Conservation (phyloP, 2,797 vertebrate genomes). For the Orestias chungarensis region DNA sequence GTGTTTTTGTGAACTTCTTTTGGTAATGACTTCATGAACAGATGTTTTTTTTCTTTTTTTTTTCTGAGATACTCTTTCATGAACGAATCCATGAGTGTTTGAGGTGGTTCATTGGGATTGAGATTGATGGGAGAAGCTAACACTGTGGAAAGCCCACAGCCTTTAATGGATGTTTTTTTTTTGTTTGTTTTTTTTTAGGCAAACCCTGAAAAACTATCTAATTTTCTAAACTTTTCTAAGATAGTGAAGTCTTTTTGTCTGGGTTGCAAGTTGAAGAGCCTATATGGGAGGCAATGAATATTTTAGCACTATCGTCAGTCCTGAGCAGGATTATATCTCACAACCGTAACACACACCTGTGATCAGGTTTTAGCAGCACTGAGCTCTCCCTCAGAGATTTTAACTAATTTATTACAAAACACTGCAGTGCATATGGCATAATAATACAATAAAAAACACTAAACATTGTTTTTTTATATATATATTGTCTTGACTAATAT, state of each 20-base stretch:
- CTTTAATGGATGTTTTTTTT: slow-evolving; percentile 24
- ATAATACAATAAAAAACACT: slow-evolving; percentile 1
- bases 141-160: background rate
- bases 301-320: slow-evolving; percentile 53
- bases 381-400: slow-evolving; percentile 12
- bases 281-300: slow-evolving; percentile 60
- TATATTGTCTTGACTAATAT: background rate
- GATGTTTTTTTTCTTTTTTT: slow-evolving; percentile 72
- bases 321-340: slow-evolving; percentile 39
- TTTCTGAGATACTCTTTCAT: slow-evolving; percentile 75
- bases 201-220: background rate
- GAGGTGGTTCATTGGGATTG: background rate
- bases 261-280: slow-evolving; percentile 24
- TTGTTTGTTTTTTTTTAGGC: slow-evolving; percentile 4
- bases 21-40: slow-evolving; percentile 60
- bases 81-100: slow-evolving; percentile 55
- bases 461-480: slow-evolving; percentile 5
- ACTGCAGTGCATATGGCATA: background rate
- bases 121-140: slow-evolving; percentile 19
- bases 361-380: slow-evolving; percentile 16
- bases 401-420: slow-evolving; percentile 6
- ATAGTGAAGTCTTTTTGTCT: background rate
- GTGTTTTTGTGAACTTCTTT: slow-evolving; percentile 52
- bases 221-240: background rate
- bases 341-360: slow-evolving; percentile 54